Evolutionary conservation across 2,888 invertebrate species (phyloP), one percentile per base, ranked within the genome.

Genomic region (Drosophila ezoana): DNA sequence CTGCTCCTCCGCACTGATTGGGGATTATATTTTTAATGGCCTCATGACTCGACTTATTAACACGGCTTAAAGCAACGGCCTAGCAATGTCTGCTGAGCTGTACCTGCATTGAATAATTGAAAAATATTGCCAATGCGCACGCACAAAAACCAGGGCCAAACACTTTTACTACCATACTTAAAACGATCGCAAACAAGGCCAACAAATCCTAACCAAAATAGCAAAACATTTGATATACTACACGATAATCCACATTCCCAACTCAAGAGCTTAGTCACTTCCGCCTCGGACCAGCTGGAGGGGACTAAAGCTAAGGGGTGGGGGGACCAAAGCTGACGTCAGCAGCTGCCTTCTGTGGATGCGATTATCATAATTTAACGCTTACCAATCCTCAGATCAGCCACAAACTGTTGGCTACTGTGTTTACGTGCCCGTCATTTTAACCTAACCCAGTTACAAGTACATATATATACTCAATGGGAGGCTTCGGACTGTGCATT

Each of bases 261-360:
- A 51, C 38, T 18, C 11, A 48, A 70, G 52, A 45, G 54, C 61
- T 66, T 49, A 43, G 56, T 33, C 54, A 67, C 49, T 75, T 75
- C 75, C 74, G 72, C 52, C 56, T 93, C 32, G 93, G 93, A 23
- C 93, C 93, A 20, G 93, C 93, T 45, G 13, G 8, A 11, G 11
- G n/a, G n/a, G n/a, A n/a, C 23, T 3, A 20, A 2, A 0, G 51
- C 37, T 1, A 5, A 3, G 6, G 20, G 38, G 8, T 0, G 5
- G 6, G 20, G 38, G 8, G 1, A 14, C 1, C 14, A 44, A 53
- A 28, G 28, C 44, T 76, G 67, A 13, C 76, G 77, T 82, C 80
- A 79, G 58, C 61, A 52, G 44, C 51, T 59, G 65, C 58, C 76
- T 63, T 66, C 47, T 63, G 47, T 49, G 45, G 37, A 59, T 72